These are phyloP conservation scores for Paedocypris sp. DNA, from an alignment of 2,113 vertebrate genomes.

Conservation along the genomic window DNA sequence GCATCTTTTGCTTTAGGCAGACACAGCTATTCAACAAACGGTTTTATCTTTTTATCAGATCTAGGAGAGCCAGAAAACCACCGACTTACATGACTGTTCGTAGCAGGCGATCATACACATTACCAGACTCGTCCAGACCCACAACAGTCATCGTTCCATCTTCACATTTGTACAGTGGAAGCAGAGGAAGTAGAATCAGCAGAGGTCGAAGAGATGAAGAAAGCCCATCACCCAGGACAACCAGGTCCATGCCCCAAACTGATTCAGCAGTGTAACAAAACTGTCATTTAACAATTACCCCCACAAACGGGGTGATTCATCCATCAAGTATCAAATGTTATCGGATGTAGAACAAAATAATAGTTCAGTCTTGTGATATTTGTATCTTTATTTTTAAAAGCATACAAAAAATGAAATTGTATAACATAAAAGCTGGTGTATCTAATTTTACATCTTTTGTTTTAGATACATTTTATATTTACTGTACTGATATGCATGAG, in stretches of 20 bases:
- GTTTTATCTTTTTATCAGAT: too few relatives aligned
- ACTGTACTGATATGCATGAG: too few relatives aligned
- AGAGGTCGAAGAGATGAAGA: conserved; percentile 24
- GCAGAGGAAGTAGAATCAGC: conserved; percentile 12
- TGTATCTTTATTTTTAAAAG: too few relatives aligned
- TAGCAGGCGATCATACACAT: conserved; percentile 47
- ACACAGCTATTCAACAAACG: conserved; percentile 22
- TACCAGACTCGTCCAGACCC: conserved; percentile 37
- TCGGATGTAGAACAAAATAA: too few relatives aligned
- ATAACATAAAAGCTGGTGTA: too few relatives aligned
- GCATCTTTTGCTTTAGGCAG: background rate
- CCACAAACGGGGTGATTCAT: too few relatives aligned
- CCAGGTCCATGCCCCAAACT: conserved; percentile 55
- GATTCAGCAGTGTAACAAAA: conserved; percentile 63
- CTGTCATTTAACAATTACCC: background rate
- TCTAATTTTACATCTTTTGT: too few relatives aligned
- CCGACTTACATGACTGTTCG: conserved; percentile 40
- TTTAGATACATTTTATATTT: too few relatives aligned
- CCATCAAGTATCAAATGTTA: too few relatives aligned
- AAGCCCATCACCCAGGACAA: background rate
- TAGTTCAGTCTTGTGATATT: too few relatives aligned
- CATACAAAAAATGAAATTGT: too few relatives aligned
- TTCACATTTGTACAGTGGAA: background rate
- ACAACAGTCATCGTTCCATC: background rate
- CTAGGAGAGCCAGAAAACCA: conserved; percentile 31